These are phyloP conservation scores for Catharus bicknelli DNA, from an alignment of 2,113 vertebrate genomes.

Conservation along the genomic window DNA sequence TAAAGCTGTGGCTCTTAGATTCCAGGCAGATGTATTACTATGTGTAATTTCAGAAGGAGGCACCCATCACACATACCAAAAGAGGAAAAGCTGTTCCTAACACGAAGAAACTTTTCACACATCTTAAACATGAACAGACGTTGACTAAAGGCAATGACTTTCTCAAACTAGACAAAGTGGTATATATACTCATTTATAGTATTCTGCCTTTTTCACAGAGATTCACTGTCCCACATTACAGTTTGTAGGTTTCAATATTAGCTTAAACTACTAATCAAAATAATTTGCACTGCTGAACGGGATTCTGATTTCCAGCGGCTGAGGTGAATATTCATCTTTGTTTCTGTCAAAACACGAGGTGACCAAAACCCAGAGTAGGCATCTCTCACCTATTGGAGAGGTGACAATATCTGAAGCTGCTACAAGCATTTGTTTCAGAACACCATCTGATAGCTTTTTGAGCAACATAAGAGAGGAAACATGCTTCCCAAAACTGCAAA, in stretches of 20 bases:
- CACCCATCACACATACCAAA: background rate
- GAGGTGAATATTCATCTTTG: background rate
- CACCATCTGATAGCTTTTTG: background rate
- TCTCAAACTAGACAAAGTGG: background rate
- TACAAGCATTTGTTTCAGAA: background rate
- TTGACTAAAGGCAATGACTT: background rate
- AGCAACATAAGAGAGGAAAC: background rate
- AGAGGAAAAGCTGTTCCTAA: slow-evolving; percentile 48
- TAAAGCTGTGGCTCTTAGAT: background rate
- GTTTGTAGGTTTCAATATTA: background rate
- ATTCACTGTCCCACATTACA: background rate
- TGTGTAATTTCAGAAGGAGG: background rate
- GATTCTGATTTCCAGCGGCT: background rate
- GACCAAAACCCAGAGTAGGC: background rate
- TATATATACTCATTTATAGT: background rate
- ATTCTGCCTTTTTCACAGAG: background rate
- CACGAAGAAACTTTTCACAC: slow-evolving; percentile 46
- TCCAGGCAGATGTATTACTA: slow-evolving; percentile 18
- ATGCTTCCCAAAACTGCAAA: background rate
- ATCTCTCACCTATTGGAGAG: background rate
- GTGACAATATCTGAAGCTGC: background rate
- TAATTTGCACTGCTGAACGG: background rate
- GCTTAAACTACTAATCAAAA: background rate
- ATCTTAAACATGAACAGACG: slow-evolving; percentile 40
- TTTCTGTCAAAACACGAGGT: background rate